Conservation (phyloP, 2,797 vertebrate species). For the Hylomyscus alleni region DNA sequence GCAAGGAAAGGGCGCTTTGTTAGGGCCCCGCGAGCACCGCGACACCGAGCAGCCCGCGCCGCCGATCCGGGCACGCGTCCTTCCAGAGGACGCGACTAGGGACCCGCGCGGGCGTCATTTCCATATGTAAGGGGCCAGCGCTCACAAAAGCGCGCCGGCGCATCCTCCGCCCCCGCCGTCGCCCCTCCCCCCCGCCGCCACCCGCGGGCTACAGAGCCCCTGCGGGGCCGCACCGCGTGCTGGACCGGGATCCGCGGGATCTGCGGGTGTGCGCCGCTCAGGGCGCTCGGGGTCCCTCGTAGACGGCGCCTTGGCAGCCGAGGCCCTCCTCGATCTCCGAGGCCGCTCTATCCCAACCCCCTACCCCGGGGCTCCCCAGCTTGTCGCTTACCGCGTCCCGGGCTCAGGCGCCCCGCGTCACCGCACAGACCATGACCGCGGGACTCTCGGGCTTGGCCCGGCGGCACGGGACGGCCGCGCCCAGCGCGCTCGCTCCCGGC, state of each 20-base stretch:
- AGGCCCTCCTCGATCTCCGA: slow-evolving; percentile 74
- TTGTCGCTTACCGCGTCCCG: slow-evolving; percentile 17
- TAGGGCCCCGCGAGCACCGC: slow-evolving; percentile 53
- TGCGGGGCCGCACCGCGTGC: not conserved
- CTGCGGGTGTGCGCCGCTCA: too few species aligned
- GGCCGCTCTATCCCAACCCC: not conserved
- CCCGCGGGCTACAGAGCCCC: not conserved
- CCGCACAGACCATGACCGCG: slow-evolving; percentile 41
- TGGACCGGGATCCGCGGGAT: not conserved
- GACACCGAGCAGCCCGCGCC: slow-evolving; percentile 55
- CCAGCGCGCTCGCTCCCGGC: slow-evolving; percentile 66
- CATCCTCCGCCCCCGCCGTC: not conserved
- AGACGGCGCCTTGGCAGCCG: not conserved
- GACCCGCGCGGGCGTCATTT: slow-evolving; percentile 67
- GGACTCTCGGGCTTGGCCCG: slow-evolving; percentile 60
- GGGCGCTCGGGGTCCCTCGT: not conserved
- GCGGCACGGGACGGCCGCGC: slow-evolving; percentile 67
- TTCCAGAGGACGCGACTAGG: slow-evolving; percentile 58
- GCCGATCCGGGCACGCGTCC: slow-evolving; percentile 59
- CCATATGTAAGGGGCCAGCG: slow-evolving; percentile 69
- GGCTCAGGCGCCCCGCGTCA: slow-evolving; percentile 67
- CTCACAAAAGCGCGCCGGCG: slow-evolving; percentile 18
- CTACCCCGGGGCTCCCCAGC: not conserved
- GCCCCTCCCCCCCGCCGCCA: not conserved
- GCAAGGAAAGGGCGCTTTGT: slow-evolving; percentile 79